Evolutionary conservation across 2,888 invertebrate species (phyloP), one percentile per base, ranked within the genome.

Genomic region (Argyresthia goedartella): DNA sequence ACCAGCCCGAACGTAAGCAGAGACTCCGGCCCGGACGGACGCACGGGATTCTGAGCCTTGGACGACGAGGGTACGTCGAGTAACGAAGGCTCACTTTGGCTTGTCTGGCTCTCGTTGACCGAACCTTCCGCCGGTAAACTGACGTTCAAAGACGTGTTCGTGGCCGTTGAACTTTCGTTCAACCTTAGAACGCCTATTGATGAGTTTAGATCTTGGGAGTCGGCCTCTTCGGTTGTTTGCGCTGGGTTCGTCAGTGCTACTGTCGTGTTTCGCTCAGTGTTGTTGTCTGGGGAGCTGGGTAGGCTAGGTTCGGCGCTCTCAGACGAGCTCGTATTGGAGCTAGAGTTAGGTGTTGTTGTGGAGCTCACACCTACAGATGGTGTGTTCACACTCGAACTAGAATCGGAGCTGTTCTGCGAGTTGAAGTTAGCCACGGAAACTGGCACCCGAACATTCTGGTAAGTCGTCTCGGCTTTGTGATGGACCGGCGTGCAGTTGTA

Each of bases 271-370:
- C 71, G 60, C 3, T 76, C 73, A n/a, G 72, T 68, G n/a, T n/a
- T n/a, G 34, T 75, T 76, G 14, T 85, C 90, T 0, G 90, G 91
- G 0, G 90, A 90, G 47, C 91, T 90, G 0, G 94, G 94, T 52
- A 93, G 89, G 57, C 92, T 92, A 0, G 93, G 92, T 35, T 92
- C 91, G 7, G 91, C 91, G 65, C 92, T 92, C 44, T 82, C 85
- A 15, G 93, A 92, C 25, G 91, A 91, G 62, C 92, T 93, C 0
- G 91, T 91, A 56, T 91, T 89, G 0, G 92, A 91, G 51, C 92
- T 92, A 0, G 91, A 91, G 15, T 92, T 91, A 0, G 92, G 91
- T 0, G 92, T 91, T 0, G 91, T 91, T 0, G 90, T 90, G 0
- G 92, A 91, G 57, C 91, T 91, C n/a, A 87, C 87, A 0, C 88